Evolutionary conservation across 2,888 invertebrate species (phyloP).

Genomic region (Argyra leucocephala): DNA sequence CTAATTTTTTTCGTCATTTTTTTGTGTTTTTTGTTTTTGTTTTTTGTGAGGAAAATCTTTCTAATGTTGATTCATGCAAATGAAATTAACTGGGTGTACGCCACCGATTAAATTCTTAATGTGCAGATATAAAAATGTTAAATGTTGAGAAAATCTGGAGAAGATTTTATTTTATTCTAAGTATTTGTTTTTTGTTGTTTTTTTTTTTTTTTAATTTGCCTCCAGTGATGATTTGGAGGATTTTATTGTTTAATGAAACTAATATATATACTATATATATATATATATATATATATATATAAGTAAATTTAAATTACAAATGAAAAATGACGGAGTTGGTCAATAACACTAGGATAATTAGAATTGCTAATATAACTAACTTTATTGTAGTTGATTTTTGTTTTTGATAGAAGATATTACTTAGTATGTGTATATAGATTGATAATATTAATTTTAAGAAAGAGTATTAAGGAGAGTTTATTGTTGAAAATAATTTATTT

Average conservation of each 20-base stretch:
- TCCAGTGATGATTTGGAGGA: neutral
- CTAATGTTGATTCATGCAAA: slow-evolving; percentile 3
- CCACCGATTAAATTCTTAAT: neutral
- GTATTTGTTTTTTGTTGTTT: neutral
- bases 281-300: neutral
- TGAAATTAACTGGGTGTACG: neutral
- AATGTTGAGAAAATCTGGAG: neutral
- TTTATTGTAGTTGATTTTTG: too few species aligned
- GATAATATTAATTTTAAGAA: too few species aligned
- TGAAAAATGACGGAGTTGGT: too few species aligned
- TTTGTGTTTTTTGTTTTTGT: too few species aligned
- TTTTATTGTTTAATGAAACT: neutral
- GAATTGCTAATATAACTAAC: too few species aligned
- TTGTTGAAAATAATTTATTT: too few species aligned
- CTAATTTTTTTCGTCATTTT: too few species aligned
- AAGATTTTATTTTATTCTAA: neutral
- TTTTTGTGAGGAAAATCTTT: neutral
- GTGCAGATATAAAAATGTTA: neutral
- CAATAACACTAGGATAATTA: too few species aligned
- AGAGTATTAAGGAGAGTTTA: too few species aligned
- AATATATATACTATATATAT: neutral
- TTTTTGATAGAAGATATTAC: too few species aligned
- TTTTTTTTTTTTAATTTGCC: neutral
- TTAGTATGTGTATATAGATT: too few species aligned
- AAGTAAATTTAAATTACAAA: neutral